Conservation (phyloP, 2,113 vertebrate species). For the Myanophis thanlyinensis region DNA sequence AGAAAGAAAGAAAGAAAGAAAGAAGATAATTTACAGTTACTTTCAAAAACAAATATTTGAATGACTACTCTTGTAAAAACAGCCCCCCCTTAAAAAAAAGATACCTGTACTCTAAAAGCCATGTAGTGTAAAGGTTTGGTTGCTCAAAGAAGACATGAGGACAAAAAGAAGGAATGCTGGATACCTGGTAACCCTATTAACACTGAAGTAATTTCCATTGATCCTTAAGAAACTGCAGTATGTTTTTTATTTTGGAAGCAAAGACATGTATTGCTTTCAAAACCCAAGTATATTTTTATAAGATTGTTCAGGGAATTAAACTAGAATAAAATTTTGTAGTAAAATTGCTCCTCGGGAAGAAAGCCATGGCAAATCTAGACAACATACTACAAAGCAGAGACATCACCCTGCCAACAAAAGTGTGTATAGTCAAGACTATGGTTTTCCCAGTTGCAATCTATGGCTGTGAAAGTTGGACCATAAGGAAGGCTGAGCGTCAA, state of each 20-base stretch:
- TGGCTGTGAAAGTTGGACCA: too few species aligned
- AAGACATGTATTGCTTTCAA: neutral
- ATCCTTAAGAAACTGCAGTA: neutral
- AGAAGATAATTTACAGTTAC: neutral
- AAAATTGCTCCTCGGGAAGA: too few species aligned
- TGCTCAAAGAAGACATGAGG: neutral
- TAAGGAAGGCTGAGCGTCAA: too few species aligned
- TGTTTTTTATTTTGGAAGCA: neutral
- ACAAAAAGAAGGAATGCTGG: neutral
- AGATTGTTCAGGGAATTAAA: too few species aligned
- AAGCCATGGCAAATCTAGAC: too few species aligned
- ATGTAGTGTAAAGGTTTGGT: neutral
- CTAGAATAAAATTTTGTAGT: neutral
- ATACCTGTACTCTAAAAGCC: neutral
- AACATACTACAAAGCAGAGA: too few species aligned
- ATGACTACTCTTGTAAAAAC: neutral
- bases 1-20: neutral
- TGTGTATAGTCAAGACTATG: too few species aligned
- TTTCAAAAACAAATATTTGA: neutral
- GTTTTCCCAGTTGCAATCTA: too few species aligned
- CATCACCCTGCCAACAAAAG: too few species aligned
- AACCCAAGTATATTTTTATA: neutral
- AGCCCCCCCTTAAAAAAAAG: neutral
- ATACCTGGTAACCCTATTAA: neutral
- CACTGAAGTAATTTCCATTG: neutral